A percentile compares a stretch with the other conserved stretches of the same genome.
phyloP scores from a whole-genome alignment of 1,140 invertebrate species.

The Drosophila melanica region DNA sequence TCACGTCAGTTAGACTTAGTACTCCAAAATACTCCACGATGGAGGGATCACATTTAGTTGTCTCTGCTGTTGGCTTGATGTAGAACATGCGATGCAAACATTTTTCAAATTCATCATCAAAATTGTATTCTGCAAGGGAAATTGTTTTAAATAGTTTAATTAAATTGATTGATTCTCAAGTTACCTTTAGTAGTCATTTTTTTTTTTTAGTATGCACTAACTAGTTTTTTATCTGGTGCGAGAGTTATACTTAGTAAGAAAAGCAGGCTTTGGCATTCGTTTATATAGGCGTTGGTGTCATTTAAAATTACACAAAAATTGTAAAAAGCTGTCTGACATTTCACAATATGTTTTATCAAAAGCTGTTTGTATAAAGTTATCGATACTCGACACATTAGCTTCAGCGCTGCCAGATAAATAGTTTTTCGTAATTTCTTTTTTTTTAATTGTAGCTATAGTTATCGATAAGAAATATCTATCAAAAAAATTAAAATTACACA shows the following conservation, averaged over 20 bases:
- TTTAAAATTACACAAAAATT: conserved; percentile 16
- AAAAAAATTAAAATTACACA: no score
- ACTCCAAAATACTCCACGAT: conserved; percentile 60
- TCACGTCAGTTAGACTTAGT: conserved; percentile 47
- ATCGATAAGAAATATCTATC: no score
- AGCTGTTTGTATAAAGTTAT: conserved; percentile 4
- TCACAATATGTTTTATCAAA: conserved; percentile 15
- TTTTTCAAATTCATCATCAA: conserved; percentile 42
- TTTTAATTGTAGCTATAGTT: no score
- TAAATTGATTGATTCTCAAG: not conserved
- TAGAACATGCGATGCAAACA: conserved; percentile 51
- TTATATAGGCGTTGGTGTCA: conserved; percentile 15
- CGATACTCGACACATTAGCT: not conserved
- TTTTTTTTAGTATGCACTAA: not conserved
- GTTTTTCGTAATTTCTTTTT: no score
- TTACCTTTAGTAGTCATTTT: conserved; percentile 31
- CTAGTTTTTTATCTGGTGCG: not conserved
- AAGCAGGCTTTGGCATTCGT: not conserved
- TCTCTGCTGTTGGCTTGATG: conserved; percentile 14
- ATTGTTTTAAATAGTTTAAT: not conserved
- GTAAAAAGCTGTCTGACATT: conserved; percentile 16
- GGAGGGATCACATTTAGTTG: conserved; percentile 28
- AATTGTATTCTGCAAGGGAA: conserved; percentile 20
- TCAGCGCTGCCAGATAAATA: conserved; percentile 14
- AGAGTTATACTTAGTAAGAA: not conserved